Evolutionary conservation across 2,113 vertebrate species (phyloP).

Genomic region (Canis aureus): DNA sequence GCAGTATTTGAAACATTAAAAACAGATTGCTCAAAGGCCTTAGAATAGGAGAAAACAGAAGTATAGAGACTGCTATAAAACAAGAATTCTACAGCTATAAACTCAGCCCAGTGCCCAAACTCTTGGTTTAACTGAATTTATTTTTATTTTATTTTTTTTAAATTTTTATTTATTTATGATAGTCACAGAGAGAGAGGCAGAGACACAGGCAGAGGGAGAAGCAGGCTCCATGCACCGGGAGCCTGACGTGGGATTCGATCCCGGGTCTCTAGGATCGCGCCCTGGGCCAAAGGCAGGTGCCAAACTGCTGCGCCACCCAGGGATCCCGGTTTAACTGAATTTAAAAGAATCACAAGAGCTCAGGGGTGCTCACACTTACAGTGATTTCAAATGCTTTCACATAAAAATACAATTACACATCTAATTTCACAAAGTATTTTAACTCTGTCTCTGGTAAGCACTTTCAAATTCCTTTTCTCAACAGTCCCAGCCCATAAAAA

Average conservation of each 20-base stretch:
- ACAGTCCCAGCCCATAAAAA: not conserved
- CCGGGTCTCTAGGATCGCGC: too few relatives aligned
- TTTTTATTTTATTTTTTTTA: too few relatives aligned
- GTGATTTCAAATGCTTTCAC: not conserved
- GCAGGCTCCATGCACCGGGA: too few relatives aligned
- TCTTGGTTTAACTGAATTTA: not conserved
- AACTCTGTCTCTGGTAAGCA: not conserved
- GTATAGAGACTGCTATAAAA: not conserved
- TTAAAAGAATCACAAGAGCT: conserved; percentile 38
- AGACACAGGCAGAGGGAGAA: too few relatives aligned
- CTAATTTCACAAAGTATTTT: conserved; percentile 43
- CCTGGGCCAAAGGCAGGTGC: too few relatives aligned
- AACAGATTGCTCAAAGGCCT: not conserved
- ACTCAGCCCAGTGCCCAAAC: not conserved
- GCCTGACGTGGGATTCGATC: too few relatives aligned
- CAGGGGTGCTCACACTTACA: not conserved
- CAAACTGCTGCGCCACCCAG: too few relatives aligned
- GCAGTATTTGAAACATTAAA: conserved; percentile 42
- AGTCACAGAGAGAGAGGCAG: too few relatives aligned
- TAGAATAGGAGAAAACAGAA: not conserved
- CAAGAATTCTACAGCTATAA: conserved; percentile 7
- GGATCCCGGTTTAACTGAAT: too few relatives aligned
- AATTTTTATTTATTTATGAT: too few relatives aligned
- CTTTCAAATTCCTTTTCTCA: not conserved
- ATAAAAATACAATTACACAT: conserved; percentile 29